Evolutionary conservation across 2,888 invertebrate species (phyloP), one percentile per base, ranked within the genome.

Genomic region (Ametastegia equiseti): DNA sequence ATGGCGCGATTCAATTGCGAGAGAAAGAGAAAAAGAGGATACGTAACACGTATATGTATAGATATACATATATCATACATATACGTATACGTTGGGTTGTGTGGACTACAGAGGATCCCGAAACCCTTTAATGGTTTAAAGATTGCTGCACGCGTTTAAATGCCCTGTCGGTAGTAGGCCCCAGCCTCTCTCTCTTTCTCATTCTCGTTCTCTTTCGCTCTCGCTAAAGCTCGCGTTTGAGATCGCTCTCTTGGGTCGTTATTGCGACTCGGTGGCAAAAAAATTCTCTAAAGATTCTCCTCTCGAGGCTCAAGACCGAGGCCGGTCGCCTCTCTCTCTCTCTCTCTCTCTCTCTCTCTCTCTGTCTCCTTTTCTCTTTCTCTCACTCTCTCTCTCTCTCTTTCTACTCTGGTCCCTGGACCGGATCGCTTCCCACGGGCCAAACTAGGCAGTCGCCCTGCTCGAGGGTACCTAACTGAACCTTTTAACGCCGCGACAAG

Each of bases 391-490:
- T n/a, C n/a, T n/a, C n/a, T n/a, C n/a, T n/a, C n/a, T n/a, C n/a
- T n/a, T n/a, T n/a, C n/a, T n/a, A n/a, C n/a, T n/a, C n/a, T n/a
- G n/a, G n/a, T n/a, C 57, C 45, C 36, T 82, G 81, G 77, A 78
- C 77, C 73, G 75, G 83, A 84, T 88, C 85, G 86, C 85, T 88
- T 88, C 88, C 88, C 88, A 89, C 88, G 89, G 83, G 84, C 85
- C 88, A 88, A 88, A 88, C 87, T 87, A 86, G 86, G 85, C 83
- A 85, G 65, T 42, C n/a, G 19, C n/a, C 42, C 47, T 69, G 57
- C 5, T 39, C 2, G 23, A n/a, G n/a, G n/a, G n/a, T n/a, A n/a
- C 39, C 27, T 54, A 65, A 65, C 69, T 77, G 19, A 60, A 54
- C 73, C 36, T 54, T 75, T 33, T 54, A 19, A 54, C 50, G 33